A percentile compares a stretch with the other conserved stretches of the same genome.
Conservation (phyloP, 2,888 invertebrate genomes). For the Synergus japonicus region DNA sequence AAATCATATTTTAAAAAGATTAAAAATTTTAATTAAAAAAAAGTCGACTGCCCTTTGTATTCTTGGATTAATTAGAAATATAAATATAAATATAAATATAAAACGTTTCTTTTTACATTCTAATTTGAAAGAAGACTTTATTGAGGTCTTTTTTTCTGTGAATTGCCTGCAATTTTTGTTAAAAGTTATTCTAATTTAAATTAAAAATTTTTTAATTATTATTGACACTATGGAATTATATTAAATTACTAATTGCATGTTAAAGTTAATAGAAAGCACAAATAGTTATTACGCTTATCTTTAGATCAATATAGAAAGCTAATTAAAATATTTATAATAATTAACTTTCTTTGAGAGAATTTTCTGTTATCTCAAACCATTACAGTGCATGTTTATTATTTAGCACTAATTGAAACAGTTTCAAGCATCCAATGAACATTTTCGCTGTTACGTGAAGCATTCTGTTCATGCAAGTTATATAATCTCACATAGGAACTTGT, state of each 20-base stretch:
- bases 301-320: neutral
- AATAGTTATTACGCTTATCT: neutral
- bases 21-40: too few species aligned
- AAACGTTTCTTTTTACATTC: too few species aligned
- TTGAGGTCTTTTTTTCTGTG: too few species aligned
- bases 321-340: conserved; percentile 8
- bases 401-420: conserved; percentile 26
- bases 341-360: conserved; percentile 17
- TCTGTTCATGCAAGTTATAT: conserved; percentile 28
- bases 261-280: neutral
- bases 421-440: neutral
- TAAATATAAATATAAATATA: too few species aligned
- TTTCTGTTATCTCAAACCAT: neutral
- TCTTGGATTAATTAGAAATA: too few species aligned
- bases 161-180: too few species aligned
- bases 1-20: too few species aligned
- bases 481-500: neutral
- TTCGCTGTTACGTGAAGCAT: conserved; percentile 34
- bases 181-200: too few species aligned
- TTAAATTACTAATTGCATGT: neutral
- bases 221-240: too few species aligned
- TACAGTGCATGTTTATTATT: neutral
- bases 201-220: too few species aligned
- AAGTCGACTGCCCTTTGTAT: too few species aligned
- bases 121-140: too few species aligned